A percentile compares a stretch with the other conserved stretches of the same genome.
phyloP scores from a whole-genome alignment of 2,113 vertebrate species.

The Stictonetta naevosa region DNA sequence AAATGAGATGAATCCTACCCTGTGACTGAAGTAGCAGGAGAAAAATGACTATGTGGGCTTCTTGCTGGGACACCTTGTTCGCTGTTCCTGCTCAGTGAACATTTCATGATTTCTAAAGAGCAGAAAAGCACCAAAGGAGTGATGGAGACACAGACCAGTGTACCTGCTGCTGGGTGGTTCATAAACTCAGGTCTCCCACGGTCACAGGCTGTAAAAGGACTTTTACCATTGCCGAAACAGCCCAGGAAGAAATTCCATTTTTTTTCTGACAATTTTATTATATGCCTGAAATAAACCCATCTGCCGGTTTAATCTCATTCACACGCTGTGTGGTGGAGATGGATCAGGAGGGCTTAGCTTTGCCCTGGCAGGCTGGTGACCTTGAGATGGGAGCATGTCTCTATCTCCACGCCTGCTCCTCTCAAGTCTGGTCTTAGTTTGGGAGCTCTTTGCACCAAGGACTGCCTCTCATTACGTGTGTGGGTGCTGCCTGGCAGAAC shows the following conservation, averaged over 20 bases:
- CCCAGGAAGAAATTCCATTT: not conserved
- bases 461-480: conserved; percentile 31
- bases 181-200: not conserved
- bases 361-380: not conserved
- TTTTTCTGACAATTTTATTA: not conserved
- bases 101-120: not conserved
- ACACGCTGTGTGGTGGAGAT: not conserved
- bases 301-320: not conserved
- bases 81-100: not conserved
- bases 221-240: not conserved
- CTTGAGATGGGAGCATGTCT: not conserved
- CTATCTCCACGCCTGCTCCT: not conserved
- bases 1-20: not conserved
- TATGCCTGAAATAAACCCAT: not conserved
- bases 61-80: not conserved
- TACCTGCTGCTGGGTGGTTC: rapidly evolving
- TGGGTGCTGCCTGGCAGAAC: not conserved
- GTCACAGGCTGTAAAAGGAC: not conserved
- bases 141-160: not conserved
- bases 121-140: not conserved
- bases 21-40: not conserved
- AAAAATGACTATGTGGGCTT: not conserved
- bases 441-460: not conserved
- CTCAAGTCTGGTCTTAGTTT: not conserved
- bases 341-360: not conserved